Evolutionary conservation across 2,113 vertebrate species (phyloP).

Genomic region (Setophaga petechia): DNA sequence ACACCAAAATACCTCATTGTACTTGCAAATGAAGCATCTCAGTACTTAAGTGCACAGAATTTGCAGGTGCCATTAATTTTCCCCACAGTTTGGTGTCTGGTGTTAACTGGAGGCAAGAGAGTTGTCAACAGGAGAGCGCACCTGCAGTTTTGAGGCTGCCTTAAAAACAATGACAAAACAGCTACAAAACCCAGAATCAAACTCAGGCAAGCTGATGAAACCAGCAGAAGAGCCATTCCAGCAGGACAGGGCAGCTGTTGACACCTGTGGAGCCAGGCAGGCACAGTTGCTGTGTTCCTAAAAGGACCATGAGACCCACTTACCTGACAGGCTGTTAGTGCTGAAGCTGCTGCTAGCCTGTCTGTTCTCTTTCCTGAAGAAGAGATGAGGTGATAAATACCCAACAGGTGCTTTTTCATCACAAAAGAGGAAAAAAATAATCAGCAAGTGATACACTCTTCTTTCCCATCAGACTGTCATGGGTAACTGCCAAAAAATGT

Average conservation of each 20-base stretch:
- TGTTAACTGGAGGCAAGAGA: conserved; percentile 1
- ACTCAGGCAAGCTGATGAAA: background rate
- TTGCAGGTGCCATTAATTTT: conserved; percentile 40
- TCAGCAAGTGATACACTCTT: background rate
- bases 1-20: background rate
- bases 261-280: background rate
- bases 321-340: background rate
- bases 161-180: background rate
- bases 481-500: background rate
- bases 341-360: background rate
- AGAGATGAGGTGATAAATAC: background rate
- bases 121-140: background rate
- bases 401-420: background rate
- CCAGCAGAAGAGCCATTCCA: background rate
- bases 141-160: background rate
- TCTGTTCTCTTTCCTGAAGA: background rate
- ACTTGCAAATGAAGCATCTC: conserved; percentile 43
- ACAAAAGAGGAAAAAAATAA: background rate
- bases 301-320: background rate
- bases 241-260: background rate
- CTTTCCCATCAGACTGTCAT: background rate
- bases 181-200: background rate
- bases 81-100: background rate
- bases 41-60: background rate
- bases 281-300: background rate